These are phyloP conservation scores for Amphipyra tragopoginis DNA, from an alignment of 2,888 invertebrate species.

Conservation along the genomic window DNA sequence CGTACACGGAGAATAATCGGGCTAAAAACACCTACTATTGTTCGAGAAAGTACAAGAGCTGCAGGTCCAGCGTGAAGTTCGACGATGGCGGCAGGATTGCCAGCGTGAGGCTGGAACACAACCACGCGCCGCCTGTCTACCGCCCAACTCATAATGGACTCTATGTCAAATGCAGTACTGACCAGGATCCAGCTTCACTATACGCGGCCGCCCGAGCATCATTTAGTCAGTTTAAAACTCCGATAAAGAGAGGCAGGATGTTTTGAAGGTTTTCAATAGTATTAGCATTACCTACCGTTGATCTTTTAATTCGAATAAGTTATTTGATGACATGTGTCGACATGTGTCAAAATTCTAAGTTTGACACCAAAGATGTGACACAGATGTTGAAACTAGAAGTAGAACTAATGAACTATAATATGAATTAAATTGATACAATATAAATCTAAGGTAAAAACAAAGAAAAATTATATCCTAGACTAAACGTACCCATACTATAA, in stretches of 20 bases:
- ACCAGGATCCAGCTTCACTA: slow-evolving; percentile 5
- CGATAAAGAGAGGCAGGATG: neutral
- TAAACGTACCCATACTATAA: too few relatives aligned
- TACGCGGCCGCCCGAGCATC: neutral
- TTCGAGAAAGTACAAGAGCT: slow-evolving; percentile 57
- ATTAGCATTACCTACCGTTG: neutral
- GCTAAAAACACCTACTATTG: slow-evolving; percentile 63
- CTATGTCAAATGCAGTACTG: slow-evolving; percentile 48
- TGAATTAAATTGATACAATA: too few relatives aligned
- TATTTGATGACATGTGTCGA: too few relatives aligned
- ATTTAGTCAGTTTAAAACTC: slow-evolving; percentile 1
- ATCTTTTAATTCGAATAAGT: too few relatives aligned
- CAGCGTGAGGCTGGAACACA: slow-evolving; percentile 40
- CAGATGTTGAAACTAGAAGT: too few relatives aligned
- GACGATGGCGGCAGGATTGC: slow-evolving; percentile 41
- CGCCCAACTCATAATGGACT: slow-evolving; percentile 40
- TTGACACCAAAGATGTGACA: too few relatives aligned
- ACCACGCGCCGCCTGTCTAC: slow-evolving; percentile 68
- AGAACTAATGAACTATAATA: too few relatives aligned
- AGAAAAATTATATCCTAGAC: too few relatives aligned
- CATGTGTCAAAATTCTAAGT: too few relatives aligned
- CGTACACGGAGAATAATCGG: slow-evolving; percentile 65
- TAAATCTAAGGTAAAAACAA: too few relatives aligned
- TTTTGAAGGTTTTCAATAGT: neutral
- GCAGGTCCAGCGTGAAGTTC: slow-evolving; percentile 58